phyloP scores from a whole-genome alignment of 2,113 vertebrate genomes.

The Archocentrus centrarchus region DNA sequence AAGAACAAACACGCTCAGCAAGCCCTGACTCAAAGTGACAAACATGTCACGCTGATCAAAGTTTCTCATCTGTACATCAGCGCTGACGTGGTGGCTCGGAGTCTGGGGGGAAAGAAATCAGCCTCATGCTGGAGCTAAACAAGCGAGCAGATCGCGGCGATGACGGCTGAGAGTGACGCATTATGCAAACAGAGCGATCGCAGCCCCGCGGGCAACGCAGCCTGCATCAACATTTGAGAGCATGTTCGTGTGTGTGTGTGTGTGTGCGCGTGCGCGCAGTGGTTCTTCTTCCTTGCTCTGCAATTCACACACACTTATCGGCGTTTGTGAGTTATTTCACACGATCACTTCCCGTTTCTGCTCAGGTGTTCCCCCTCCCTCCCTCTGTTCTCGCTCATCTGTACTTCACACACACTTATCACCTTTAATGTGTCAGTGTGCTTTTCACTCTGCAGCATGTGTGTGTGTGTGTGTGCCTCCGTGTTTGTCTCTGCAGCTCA shows the following conservation, averaged over 20 bases:
- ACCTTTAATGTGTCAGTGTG: conserved; percentile 51
- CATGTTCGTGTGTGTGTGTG: conserved; percentile 5
- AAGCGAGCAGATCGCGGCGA: not conserved
- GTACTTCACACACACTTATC: conserved; percentile 62
- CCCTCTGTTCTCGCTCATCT: conserved; percentile 36
- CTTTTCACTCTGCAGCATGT: conserved; percentile 13
- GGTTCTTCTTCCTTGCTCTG: not conserved
- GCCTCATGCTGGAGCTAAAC: conserved; percentile 14
- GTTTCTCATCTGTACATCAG: not conserved
- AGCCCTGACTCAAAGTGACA: not conserved
- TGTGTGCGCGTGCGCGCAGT: not conserved
- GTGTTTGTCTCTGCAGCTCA: not conserved
- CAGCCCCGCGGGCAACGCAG: not conserved
- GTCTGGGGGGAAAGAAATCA: not conserved
- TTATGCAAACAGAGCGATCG: conserved; percentile 39
- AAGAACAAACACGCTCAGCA: not conserved
- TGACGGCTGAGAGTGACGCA: conserved; percentile 14
- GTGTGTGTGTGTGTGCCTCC: not conserved
- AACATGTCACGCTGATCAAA: not conserved
- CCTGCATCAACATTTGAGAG: conserved; percentile 42
- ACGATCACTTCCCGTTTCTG: conserved; percentile 47
- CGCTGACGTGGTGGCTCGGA: not conserved
- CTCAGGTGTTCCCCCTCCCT: conserved; percentile 35
- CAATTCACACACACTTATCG: conserved; percentile 32
- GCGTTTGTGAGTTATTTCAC: conserved; percentile 9